phyloP scores from a whole-genome alignment of 2,888 invertebrate genomes.

The Oligia strigilis region DNA sequence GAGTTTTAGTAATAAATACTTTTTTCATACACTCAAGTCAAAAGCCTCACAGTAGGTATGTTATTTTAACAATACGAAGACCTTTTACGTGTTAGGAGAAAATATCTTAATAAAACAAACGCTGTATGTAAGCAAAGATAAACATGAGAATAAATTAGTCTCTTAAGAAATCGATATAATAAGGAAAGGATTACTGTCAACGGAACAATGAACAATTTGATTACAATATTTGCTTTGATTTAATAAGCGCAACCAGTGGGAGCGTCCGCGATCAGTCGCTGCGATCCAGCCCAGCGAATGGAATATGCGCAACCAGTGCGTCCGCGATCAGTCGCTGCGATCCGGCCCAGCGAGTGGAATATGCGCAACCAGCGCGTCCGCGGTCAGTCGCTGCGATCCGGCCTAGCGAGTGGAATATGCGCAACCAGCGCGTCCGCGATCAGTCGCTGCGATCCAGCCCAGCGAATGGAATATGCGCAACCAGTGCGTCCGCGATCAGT shows the following conservation, averaged over 20 bases:
- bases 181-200: slow-evolving; percentile 12
- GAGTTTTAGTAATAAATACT: background rate
- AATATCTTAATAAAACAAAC: background rate
- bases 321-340: too few species aligned
- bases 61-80: background rate
- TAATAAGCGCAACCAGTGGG: slow-evolving; percentile 25
- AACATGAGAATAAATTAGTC: background rate
- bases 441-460: too few species aligned
- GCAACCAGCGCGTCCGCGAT: background rate
- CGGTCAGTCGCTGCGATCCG: too few species aligned
- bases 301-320: too few species aligned
- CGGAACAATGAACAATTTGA: slow-evolving; percentile 13
- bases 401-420: slow-evolving; percentile 4
- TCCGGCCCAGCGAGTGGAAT: too few species aligned
- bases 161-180: background rate
- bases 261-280: background rate
- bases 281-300: too few species aligned
- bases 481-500: too few species aligned
- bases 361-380: too few species aligned
- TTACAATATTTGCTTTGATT: slow-evolving; percentile 38
- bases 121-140: background rate
- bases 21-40: background rate
- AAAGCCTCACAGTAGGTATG: background rate
- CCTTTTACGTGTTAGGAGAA: background rate
- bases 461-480: too few species aligned